These are phyloP conservation scores for Pycnonotus jocosus DNA, from an alignment of 2,113 vertebrate species.

Conservation along the genomic window DNA sequence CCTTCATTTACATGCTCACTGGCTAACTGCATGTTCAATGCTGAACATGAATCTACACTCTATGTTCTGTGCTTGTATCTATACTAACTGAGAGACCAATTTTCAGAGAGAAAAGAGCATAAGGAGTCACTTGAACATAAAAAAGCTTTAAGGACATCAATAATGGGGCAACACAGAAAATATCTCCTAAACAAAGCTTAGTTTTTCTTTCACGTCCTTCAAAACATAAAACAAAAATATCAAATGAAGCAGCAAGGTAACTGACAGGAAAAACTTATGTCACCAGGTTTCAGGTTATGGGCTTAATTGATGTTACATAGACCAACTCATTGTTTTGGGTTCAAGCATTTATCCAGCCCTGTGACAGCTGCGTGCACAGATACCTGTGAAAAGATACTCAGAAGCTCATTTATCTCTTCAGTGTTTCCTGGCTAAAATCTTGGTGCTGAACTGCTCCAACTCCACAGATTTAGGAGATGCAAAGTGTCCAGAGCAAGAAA, in stretches of 20 bases:
- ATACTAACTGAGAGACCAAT: neutral
- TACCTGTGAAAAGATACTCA: neutral
- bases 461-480: neutral
- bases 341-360: neutral
- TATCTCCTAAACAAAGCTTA: neutral
- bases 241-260: neutral
- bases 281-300: neutral
- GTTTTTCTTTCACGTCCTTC: neutral
- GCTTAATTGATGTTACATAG: accelerated
- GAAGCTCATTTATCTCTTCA: neutral
- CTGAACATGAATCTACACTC: neutral
- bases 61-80: neutral
- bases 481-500: neutral
- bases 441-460: neutral
- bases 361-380: neutral
- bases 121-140: neutral
- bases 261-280: neutral
- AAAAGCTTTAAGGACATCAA: neutral
- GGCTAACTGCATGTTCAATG: neutral
- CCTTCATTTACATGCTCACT: neutral
- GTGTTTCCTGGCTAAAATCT: neutral
- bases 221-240: neutral
- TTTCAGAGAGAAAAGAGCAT: neutral
- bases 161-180: neutral
- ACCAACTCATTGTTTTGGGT: neutral